Evolutionary conservation across 2,797 vertebrate species (phyloP), one percentile per base, ranked within the genome.

Genomic region (Gastrophryne carolinensis): DNA sequence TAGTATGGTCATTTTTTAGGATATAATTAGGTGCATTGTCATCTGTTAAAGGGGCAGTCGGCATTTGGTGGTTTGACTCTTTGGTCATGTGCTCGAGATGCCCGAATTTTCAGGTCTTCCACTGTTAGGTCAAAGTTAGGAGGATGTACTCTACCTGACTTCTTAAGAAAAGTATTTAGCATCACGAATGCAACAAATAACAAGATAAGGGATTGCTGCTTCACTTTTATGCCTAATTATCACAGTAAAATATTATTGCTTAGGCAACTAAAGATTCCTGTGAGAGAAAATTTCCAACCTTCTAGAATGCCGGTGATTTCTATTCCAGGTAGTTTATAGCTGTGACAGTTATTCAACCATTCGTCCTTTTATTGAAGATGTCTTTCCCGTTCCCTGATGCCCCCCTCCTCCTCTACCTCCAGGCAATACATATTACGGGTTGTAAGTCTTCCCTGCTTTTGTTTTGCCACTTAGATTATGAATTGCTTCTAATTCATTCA

Each of bases 381-480:
- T 44, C 39, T 44, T 44, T 17, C 39, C n/a, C 39, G n/a, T 17
- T 44, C 39, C n/a, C 39, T 44, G 39, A 44, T n/a, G 39, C 4
- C 19, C 19, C 29, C 44, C 4, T 50, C 44, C 47, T 65, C 27
- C 47, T 10, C n/a, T 23, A 19, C 44, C 30, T 50, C 35, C 19
- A 32, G 64, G 64, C 64, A 11, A 21, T 26, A 26, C 64, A 53
- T 53, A 65, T 65, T 65, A 50, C 41, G 8, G 27, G 41, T 47
- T 23, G 62, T 67, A 53, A 53, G 32, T 67, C 47, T 50, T 65
- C 26, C n/a, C 62, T 50, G 62, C n/a, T 47, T 65, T 41, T 65
- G 62, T 63, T 47, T 63, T 63, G 61, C 47, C 44, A 50, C 32
- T 65, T 49, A 32, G 47, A 65, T 65, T 65, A 50, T 34, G 62